Evolutionary conservation across 2,113 vertebrate genomes (phyloP), one percentile per base, ranked within the genome.

Genomic region (Embiotoca jacksoni): DNA sequence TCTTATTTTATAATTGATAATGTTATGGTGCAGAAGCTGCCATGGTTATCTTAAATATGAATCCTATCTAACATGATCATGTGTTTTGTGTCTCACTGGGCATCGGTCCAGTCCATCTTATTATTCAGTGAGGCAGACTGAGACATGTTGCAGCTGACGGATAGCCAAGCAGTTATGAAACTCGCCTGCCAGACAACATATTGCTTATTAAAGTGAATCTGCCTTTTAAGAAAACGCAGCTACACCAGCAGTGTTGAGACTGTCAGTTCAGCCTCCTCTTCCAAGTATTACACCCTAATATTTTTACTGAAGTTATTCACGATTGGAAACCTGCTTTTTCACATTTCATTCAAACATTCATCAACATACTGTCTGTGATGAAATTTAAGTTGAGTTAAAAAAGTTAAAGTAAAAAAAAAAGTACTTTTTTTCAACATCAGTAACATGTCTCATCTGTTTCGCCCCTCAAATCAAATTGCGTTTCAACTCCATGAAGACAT

Each of bases 1-100:
- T 87, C 65, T 85, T 89, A 69, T 87, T 86, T 86, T 84, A 72
- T 76, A 55, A 72, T n/a, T 50, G 54, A 71, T 78, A 41, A 65
- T 67, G 4, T 74, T 44, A 59, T 30, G 50, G 58, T 41, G 62
- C 56, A 72, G 61, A 36, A 62, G 58, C 82, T 66, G 50, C 69
- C 56, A 49, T 7, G 55, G 62, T 75, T 80, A 71, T 64, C 8
- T 16, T 64, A 46, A 49, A 74, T 33, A 75, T 66, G 9, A 36
- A 47, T 56, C 13, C 31, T 68, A 77, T 75, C 53, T 23, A 75
- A 68, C 39, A 58, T 30, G 58, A 39, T 49, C 5, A 0, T 57
- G 30, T 70, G 53, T 63, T 33, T 50, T 74, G 72, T 61, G 35
- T 65, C 35, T 59, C 56, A 58, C 33, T 56, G 60, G 35, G 65